Percentiles rank a stretch among this genome's conserved stretches.
Conservation (phyloP, 2,888 invertebrate genomes). For the Lycocerus yunnanus region DNA sequence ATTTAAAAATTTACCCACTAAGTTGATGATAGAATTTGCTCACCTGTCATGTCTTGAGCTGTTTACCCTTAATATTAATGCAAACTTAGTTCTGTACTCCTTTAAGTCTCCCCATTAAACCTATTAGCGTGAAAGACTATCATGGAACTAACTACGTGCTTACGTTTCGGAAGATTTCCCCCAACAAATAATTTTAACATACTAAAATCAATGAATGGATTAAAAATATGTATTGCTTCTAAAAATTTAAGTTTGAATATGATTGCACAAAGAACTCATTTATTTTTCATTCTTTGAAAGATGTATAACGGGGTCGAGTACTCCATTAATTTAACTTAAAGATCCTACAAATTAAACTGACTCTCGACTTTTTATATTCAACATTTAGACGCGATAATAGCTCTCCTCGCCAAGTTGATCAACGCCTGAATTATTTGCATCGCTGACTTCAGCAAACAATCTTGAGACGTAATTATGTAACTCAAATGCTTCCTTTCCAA, state of each 20-base stretch:
- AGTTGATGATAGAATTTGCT: constrained; percentile 26
- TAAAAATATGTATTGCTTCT: background rate
- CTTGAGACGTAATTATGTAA: constrained; percentile 42
- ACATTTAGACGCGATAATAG: constrained; percentile 40
- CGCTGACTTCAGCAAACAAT: constrained; percentile 45
- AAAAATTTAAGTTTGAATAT: constrained; percentile 9
- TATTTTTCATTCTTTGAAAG: background rate
- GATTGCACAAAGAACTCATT: constrained; percentile 6
- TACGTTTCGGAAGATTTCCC: background rate
- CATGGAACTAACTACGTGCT: background rate
- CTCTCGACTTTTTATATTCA: constrained; percentile 30
- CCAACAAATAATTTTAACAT: background rate
- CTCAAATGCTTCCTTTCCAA: constrained; percentile 25
- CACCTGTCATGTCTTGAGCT: constrained; percentile 31
- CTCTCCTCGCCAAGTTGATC: constrained; percentile 40
- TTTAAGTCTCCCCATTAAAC: constrained; percentile 29
- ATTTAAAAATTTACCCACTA: background rate
- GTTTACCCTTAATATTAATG: constrained; percentile 32
- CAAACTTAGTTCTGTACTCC: constrained; percentile 30
- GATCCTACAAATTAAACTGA: constrained; percentile 25
- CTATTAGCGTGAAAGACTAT: constrained; percentile 32
- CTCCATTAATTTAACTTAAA: constrained; percentile 27
- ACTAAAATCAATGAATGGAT: background rate
- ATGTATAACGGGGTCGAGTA: constrained; percentile 14
- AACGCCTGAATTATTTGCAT: constrained; percentile 47